Evolutionary conservation across 2,888 invertebrate genomes (phyloP), one percentile per base, ranked within the genome.

Genomic region (Pegoplata infirma): DNA sequence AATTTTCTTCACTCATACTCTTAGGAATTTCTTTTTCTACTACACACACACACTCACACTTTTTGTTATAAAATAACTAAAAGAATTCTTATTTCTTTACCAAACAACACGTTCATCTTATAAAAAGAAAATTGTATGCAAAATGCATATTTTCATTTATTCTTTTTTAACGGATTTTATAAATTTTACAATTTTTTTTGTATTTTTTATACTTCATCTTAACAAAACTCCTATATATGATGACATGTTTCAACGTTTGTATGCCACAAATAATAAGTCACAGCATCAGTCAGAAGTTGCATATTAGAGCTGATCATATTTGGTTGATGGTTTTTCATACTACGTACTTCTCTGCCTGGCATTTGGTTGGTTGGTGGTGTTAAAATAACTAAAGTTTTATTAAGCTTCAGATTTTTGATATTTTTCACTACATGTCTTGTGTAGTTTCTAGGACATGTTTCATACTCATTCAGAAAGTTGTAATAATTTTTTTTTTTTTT

Each of bases 241-340:
- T 79, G 74, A 71, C 79, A 79, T 79, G 79, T 71, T 66, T 71
- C 75, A 63, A 47, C 21, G 66, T 66, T 75, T 75, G 61, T 55
- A 67, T 79, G 79, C 71, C 75, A 75, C 79, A 75, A 79, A 72
- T 75, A 79, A 79, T 72, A 79, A 79, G 79, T 79, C 75, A 79
- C 75, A 51, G 75, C 79, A 71, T 79, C 71, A 79, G 74, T 79
- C 71, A 74, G 56, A n/a, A 25, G 19, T 44, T 51, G 17, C 44
- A 10, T 55, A 28, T n/a, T 17, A 5, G 16, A 23, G 25, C 12
- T 10, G 12, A 40, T 12, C n/a, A 40, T 40, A n/a, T 40, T 40
- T 40, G 12, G 36, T 40, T 40, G 36, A n/a, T 49, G 49, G 53
- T 14, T 66, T 40, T 40, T 40, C n/a, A n/a, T n/a, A n/a, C n/a